phyloP scores from a whole-genome alignment of 2,888 invertebrate species.

The Euplexia lucipara region DNA sequence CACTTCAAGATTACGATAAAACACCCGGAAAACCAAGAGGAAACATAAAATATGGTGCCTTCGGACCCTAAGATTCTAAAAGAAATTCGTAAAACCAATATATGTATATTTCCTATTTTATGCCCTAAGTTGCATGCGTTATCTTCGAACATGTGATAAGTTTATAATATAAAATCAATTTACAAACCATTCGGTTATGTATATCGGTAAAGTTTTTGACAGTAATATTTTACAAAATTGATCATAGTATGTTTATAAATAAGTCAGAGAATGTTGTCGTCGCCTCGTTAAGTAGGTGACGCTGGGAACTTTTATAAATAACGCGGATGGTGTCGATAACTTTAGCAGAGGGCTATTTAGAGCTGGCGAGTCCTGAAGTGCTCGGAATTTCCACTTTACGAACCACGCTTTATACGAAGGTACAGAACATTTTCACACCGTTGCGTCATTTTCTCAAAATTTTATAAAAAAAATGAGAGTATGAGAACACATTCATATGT shows the following conservation, averaged over 20 bases:
- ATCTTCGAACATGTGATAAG: conserved; percentile 11
- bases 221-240: conserved; percentile 51
- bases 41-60: conserved; percentile 34
- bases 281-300: conserved; percentile 22
- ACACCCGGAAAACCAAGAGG: conserved; percentile 41
- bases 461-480: conserved; percentile 14
- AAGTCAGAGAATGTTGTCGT: conserved; percentile 37
- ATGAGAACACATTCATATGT: conserved; percentile 15
- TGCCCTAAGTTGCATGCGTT: not conserved
- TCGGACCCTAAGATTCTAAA: conserved; percentile 32
- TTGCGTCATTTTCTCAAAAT: conserved; percentile 8
- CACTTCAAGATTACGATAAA: conserved; percentile 36
- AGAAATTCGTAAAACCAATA: conserved; percentile 20
- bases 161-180: conserved; percentile 42
- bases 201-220: conserved; percentile 28
- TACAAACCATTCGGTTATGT: conserved; percentile 24
- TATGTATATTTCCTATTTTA: conserved; percentile 9
- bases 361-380: conserved; percentile 29
- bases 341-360: conserved; percentile 48
- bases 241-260: conserved; percentile 44
- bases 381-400: conserved; percentile 20
- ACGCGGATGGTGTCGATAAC: conserved; percentile 46
- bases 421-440: conserved; percentile 6
- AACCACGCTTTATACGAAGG: not conserved
- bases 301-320: conserved; percentile 58